Percentiles rank a stretch among this genome's conserved stretches.
Evolutionary conservation across 1,140 invertebrate species (phyloP).

Genomic region (Eriosoma lanigerum): DNA sequence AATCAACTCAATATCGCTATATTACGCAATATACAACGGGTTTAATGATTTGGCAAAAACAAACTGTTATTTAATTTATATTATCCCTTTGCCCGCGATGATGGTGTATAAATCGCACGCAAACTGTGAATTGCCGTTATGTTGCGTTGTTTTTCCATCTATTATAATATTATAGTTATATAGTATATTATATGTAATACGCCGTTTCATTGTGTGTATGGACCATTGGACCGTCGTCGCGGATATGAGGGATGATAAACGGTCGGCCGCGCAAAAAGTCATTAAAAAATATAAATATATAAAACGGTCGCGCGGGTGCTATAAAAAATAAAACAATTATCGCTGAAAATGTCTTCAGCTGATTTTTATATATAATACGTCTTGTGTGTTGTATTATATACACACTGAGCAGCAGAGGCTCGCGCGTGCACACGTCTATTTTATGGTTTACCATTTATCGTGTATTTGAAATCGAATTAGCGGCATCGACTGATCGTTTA

Average conservation of each 20-base stretch:
- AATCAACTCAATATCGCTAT: neutral
- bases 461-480: too few relatives aligned
- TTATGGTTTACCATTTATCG: too few relatives aligned
- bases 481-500: too few relatives aligned
- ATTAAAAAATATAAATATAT: conserved; percentile 11
- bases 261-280: conserved; percentile 2
- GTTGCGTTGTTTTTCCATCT: neutral
- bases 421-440: too few relatives aligned
- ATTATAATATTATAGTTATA: neutral
- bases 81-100: too few relatives aligned
- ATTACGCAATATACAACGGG: neutral
- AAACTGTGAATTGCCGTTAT: conserved; percentile 10
- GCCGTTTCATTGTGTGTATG: too few relatives aligned
- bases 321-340: conserved; percentile 22
- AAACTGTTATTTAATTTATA: neutral
- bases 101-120: neutral
- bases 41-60: conserved; percentile 31
- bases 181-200: neutral
- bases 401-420: too few relatives aligned
- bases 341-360: neutral
- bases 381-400: too few relatives aligned
- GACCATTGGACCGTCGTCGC: too few relatives aligned
- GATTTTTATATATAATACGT: too few relatives aligned
- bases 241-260: conserved; percentile 11
- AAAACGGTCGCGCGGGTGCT: conserved; percentile 19